Evolutionary conservation across 35 echinoderm and acorn worm genomes (phyloP).

Genomic region (Ptychodera flava): DNA sequence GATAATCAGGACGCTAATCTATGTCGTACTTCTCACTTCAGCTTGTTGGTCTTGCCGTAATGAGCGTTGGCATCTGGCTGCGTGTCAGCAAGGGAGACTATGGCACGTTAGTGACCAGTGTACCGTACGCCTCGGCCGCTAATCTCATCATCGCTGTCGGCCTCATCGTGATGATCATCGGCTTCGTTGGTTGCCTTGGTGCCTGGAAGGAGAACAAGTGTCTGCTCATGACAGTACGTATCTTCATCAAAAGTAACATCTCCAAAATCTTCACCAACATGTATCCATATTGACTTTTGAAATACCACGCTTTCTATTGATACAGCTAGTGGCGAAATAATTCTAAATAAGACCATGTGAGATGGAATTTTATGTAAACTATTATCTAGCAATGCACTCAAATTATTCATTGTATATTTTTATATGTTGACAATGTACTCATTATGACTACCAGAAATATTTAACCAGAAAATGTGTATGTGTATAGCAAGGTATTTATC

Average conservation of each 20-base stretch:
- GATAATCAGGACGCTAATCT: too few species aligned
- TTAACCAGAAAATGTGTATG: too few species aligned
- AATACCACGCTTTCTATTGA: too few species aligned
- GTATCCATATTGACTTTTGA: too few species aligned
- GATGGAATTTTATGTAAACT: not conserved
- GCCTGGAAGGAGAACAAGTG: constrained; percentile 17
- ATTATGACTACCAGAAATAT: too few species aligned
- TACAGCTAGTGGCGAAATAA: too few species aligned
- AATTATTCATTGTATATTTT: not conserved
- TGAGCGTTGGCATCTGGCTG: not conserved
- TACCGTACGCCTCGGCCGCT: not conserved
- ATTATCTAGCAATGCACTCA: not conserved
- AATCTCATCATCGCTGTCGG: constrained; percentile 13
- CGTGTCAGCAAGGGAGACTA: not conserved
- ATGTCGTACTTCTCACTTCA: too few species aligned
- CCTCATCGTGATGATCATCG: constrained; percentile 3
- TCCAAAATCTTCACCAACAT: too few species aligned
- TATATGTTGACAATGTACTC: not conserved
- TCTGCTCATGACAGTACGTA: constrained; percentile 5
- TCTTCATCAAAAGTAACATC: too few species aligned
- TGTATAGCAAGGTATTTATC: too few species aligned
- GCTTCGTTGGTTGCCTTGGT: constrained; percentile 13
- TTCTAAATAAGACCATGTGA: too few species aligned
- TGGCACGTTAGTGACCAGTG: not conserved
- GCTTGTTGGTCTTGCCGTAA: not conserved